Base-by-base conservation (phyloP, 2,113 vertebrate genomes). In the Paracanthobrama guichenoti region DNA sequence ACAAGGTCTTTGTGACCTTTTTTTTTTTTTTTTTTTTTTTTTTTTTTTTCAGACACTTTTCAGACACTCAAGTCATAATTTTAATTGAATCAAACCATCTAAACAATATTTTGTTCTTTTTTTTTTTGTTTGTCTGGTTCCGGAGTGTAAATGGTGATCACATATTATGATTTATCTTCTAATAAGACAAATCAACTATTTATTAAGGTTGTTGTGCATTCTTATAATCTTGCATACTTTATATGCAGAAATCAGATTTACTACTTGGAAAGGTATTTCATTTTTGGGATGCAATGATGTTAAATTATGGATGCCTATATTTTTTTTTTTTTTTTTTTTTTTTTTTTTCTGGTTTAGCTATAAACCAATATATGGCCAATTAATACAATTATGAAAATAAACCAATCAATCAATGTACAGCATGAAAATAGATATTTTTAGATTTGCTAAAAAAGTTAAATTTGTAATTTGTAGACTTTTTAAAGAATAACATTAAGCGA, bases 1-100 rank as follows among this genome's bases (percentile, higher is more conserved):
- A 48, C 74, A 75, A 31, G 44, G 55, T 62, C 53, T 62, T 46
- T 74, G 22, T 59, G 35, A 79, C 57, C 35, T 62, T 62, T 22
- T 26, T 79, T 62, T 79, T 62, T 18, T 5, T 20, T 55, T 55
- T 9, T 18, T n/a, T n/a, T 62, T 62, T 22, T 26, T 79, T 62
- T 79, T 62, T 18, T 5, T 20, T 55, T 55, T 9, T 18, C n/a
- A n/a, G 22, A 39, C 20, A 18, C 28, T 53, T 42, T 59, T 57
- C 20, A 60, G 6, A 12, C 13, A 9, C 4, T 57, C 2, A 24
- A 24, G 60, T 59, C 11, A 24, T 78, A 8, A 53, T 74, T 39
- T 26, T 6, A 59, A 39, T 57, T 39, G 12, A 57, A 57, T 57
- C 2, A 55, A 77, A 31, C 20, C 74, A 26, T n/a, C 48, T n/a